phyloP scores from a whole-genome alignment of 2,113 vertebrate genomes.

The Vidua macroura region DNA sequence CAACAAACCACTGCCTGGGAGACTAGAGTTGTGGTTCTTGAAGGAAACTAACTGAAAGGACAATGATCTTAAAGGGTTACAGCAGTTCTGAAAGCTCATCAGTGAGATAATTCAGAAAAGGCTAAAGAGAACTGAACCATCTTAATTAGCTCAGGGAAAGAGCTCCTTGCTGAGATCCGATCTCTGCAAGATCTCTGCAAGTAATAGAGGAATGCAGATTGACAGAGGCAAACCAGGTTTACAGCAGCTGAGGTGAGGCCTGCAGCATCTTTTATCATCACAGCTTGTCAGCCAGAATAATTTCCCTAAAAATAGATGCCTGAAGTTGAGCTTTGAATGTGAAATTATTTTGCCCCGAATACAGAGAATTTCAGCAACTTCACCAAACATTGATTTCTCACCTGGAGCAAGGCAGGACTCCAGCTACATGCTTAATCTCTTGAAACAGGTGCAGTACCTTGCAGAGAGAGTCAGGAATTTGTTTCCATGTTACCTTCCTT shows the following conservation, averaged over 20 bases:
- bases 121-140: not conserved
- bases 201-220: not conserved
- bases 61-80: not conserved
- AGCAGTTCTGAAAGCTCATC: not conserved
- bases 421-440: not conserved
- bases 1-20: not conserved
- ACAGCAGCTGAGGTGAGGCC: constrained; percentile 14
- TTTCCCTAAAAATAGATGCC: constrained; percentile 47
- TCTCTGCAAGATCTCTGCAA: not conserved
- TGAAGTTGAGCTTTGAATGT: constrained; percentile 10
- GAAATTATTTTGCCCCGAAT: not conserved
- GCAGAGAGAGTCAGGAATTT: not conserved
- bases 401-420: not conserved
- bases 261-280: constrained; percentile 39
- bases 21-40: not conserved
- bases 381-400: not conserved
- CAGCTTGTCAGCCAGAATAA: constrained; percentile 29
- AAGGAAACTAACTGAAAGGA: not conserved
- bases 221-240: not conserved
- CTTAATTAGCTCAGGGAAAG: not conserved
- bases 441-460: not conserved
- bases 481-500: not conserved
- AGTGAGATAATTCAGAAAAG: not conserved
- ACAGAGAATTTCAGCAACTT: not conserved
- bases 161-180: not conserved